Evolutionary conservation across 2,888 invertebrate genomes (phyloP).

Genomic region (Lithodes maja): DNA sequence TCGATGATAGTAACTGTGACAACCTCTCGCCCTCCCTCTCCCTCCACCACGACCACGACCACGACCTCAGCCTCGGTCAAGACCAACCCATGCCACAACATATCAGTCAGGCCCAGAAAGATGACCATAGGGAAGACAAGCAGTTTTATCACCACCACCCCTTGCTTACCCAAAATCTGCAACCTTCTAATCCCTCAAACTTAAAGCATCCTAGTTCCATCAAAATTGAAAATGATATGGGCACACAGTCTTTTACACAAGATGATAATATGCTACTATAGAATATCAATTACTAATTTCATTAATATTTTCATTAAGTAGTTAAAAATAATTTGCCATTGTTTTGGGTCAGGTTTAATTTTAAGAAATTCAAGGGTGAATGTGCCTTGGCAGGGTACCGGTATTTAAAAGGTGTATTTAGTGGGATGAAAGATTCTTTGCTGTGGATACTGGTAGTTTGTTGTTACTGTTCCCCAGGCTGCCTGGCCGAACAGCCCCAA

Average conservation of each 20-base stretch:
- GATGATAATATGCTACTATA: background rate
- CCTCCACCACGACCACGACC: conserved; percentile 28
- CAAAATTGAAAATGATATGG: conserved; percentile 20
- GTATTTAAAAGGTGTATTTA: background rate
- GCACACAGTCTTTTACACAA: background rate
- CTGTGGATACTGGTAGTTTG: too few species aligned
- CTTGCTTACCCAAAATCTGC: background rate
- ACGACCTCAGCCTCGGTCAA: conserved; percentile 11
- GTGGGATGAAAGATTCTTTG: background rate
- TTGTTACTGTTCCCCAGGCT: too few species aligned
- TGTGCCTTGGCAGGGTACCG: background rate
- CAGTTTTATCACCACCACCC: conserved; percentile 25
- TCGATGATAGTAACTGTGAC: background rate
- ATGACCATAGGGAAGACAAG: background rate
- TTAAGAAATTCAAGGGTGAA: too few species aligned
- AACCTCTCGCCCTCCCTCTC: background rate
- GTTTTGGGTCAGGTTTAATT: too few species aligned
- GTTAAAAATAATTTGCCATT: too few species aligned
- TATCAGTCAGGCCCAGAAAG: background rate
- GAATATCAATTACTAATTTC: background rate
- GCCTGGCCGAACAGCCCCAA: too few species aligned
- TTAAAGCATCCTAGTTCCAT: conserved; percentile 8
- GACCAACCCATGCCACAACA: conserved; percentile 1
- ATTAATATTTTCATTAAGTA: too few species aligned
- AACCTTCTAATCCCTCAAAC: background rate